Conservation (phyloP, 2,113 vertebrate genomes). For the Erythrocercus mccallii region DNA sequence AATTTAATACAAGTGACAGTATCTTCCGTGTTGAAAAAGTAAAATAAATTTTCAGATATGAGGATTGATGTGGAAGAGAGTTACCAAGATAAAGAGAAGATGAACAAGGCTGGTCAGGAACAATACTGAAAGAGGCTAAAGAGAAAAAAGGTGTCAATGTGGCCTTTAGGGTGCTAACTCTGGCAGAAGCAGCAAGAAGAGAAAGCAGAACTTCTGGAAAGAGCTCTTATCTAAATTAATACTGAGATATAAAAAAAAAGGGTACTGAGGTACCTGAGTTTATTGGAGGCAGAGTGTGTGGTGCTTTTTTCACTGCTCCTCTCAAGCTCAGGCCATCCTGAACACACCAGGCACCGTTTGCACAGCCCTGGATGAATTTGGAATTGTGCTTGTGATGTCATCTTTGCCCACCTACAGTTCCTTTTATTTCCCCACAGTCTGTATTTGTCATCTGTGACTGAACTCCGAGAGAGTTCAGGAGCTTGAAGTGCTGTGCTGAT, state of each 20-base stretch:
- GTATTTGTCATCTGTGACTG: neutral
- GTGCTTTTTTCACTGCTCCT: neutral
- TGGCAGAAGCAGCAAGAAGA: neutral
- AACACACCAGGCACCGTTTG: neutral
- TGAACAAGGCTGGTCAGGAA: neutral
- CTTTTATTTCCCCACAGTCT: neutral
- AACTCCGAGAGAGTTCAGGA: neutral
- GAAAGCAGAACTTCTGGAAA: neutral
- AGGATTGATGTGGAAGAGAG: neutral
- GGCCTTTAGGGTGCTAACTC: neutral
- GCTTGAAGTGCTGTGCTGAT: neutral
- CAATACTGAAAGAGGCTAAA: neutral
- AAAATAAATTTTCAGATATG: neutral
- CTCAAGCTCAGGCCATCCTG: neutral
- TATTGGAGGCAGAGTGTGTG: too few species aligned
- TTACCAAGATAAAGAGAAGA: neutral
- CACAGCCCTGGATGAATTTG: neutral
- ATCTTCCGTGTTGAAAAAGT: neutral
- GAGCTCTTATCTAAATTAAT: neutral
- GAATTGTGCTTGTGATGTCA: too few species aligned
- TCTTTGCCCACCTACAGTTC: neutral
- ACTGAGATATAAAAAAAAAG: neutral
- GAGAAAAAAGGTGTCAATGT: neutral
- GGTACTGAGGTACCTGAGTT: fast-evolving
- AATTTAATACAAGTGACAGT: neutral